phyloP scores from a whole-genome alignment of 2,888 invertebrate species.

The Gnatocerus cornutus region DNA sequence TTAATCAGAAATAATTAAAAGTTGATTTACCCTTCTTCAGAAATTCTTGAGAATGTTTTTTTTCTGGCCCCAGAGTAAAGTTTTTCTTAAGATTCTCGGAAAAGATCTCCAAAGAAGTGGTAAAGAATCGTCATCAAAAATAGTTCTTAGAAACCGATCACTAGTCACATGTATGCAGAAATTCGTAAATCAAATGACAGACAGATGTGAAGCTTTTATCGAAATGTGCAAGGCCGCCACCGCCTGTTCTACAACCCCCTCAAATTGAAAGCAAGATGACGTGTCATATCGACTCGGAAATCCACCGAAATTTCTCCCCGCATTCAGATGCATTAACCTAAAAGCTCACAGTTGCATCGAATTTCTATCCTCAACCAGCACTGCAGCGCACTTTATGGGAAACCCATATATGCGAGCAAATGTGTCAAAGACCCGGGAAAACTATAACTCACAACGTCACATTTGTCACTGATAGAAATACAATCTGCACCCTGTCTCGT shows the following conservation, averaged over 20 bases:
- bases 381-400: slow-evolving; percentile 23
- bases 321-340: slow-evolving; percentile 33
- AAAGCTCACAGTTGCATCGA: slow-evolving; percentile 38
- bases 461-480: slow-evolving; percentile 40
- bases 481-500: slow-evolving; percentile 24
- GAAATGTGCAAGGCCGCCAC: neutral
- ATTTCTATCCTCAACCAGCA: slow-evolving; percentile 23
- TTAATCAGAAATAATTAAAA: too few relatives aligned
- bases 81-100: too few relatives aligned
- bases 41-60: too few relatives aligned
- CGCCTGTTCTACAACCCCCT: slow-evolving; percentile 1
- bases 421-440: slow-evolving; percentile 28
- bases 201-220: neutral
- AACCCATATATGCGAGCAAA: slow-evolving; percentile 23
- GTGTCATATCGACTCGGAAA: slow-evolving; percentile 34
- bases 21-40: too few relatives aligned
- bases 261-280: slow-evolving; percentile 27
- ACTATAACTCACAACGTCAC: slow-evolving; percentile 38
- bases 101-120: too few relatives aligned
- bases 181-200: slow-evolving; percentile 1
- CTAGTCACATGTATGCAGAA: too few relatives aligned
- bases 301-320: slow-evolving; percentile 9
- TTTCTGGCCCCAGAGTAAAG: too few relatives aligned
- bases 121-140: too few relatives aligned
- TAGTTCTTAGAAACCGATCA: too few relatives aligned